These are phyloP conservation scores for Morinoia aosen DNA, from an alignment of 2,888 invertebrate species.

Conservation along the genomic window DNA sequence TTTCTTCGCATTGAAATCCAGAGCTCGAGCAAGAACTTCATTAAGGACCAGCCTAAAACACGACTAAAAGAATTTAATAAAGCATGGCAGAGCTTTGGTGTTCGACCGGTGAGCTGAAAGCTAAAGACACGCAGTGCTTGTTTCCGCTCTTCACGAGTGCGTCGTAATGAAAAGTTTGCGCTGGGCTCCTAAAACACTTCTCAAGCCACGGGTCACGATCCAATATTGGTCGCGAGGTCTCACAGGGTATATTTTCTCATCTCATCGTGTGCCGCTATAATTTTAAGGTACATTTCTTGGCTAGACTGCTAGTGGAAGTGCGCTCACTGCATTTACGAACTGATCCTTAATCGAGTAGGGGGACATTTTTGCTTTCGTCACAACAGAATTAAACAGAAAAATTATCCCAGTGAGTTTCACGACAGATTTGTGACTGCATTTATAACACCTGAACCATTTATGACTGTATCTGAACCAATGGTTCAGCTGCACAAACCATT, in stretches of 20 bases:
- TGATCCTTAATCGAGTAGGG: too few relatives aligned
- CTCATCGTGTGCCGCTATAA: neutral
- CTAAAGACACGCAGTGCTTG: neutral
- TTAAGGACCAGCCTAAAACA: neutral
- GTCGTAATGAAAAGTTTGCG: neutral
- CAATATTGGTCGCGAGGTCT: neutral
- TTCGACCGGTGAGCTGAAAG: neutral
- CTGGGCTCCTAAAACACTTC: too few relatives aligned
- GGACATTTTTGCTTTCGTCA: neutral
- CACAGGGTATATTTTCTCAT: neutral
- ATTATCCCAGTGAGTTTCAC: neutral
- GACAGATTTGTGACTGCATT: too few relatives aligned
- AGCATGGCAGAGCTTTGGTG: neutral
- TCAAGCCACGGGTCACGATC: neutral
- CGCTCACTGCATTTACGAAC: too few relatives aligned
- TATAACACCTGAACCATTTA: too few relatives aligned
- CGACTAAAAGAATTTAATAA: neutral
- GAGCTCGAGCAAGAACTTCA: neutral
- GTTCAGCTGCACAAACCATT: neutral
- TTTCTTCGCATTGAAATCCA: neutral
- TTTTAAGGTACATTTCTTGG: neutral
- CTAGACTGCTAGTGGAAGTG: neutral
- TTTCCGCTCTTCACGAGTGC: neutral
- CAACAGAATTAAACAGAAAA: neutral
- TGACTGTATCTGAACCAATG: too few relatives aligned